Base-by-base conservation (phyloP, 2,113 vertebrate species). In the Onychostoma macrolepis region DNA sequence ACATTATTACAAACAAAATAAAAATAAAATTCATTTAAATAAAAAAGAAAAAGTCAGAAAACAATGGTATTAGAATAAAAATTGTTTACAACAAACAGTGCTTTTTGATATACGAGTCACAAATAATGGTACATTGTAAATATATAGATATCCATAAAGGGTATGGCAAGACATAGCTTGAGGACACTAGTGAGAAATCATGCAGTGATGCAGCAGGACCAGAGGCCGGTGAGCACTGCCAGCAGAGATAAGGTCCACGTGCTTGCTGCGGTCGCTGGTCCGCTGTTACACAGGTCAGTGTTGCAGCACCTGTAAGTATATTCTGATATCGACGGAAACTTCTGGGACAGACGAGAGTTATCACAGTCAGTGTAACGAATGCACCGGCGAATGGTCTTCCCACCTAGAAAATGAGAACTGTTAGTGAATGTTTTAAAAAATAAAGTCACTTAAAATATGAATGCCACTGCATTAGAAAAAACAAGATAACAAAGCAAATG, bases 321-420 rank as follows among this genome's bases (percentile, higher is more conserved):
- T 84, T 87, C 85, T 6, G 93, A 89, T 53, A 94, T 84, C 0
- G 92, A 41, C 0, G 95, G 94, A 63, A 94, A 95, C 94, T 95
- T 92, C 89, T 92, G 94, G 26, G 69, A 41, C 76, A 95, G 94
- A 0, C 94, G 94, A 1, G 93, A 93, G 87, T 92, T 93, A 13
- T 94, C 91, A 2, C 95, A 96, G 89, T 96, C 94, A 0, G 94
- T 96, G 92, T 95, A 95, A 0, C 94, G 72, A 89, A 95, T 92
- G 36, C 95, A 95, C 90, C 93, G 94, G 28, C 94, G 93, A 88
- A 95, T 91, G 3, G 94, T 95, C 84, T 94, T 95, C 30, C 94
- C 95, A 10, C 94, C 95, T 95, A 38, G 3, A 71, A n/a, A 72
- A 87, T 41, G 30, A 45, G 86, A 80, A 76, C 33, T 53, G 48